Base-by-base conservation (phyloP, 92 coral and sea anemone genomes). In the Phenganax marumi region DNA sequence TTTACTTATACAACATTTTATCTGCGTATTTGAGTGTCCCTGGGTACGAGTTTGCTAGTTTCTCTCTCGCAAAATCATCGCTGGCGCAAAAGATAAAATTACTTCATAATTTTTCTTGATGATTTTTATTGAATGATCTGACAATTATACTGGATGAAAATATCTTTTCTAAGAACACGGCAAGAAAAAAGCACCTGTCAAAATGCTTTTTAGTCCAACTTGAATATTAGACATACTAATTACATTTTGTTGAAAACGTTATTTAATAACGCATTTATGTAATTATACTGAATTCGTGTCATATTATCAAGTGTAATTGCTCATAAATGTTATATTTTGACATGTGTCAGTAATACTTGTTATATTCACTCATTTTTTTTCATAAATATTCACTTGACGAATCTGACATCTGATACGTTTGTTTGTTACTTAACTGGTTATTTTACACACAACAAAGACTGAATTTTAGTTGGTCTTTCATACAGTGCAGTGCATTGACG, bases 31-130 rank as follows among this genome's bases (percentile, higher is more conserved):
- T 14, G 19, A 6, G 63, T 4, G 63, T 33, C 11, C 68, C 68
- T 62, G 68, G 68, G 68, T 62, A 62, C 68, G 39, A 62, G 33
- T 9, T 56, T 56, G 63, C 18, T 33, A 33, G n/a, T 56, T 56
- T 56, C 33, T 62, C n/a, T 39, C 1, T 39, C 10, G 11, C 68
- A 62, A 62, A 62, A 2, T 62, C 68, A 25, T 62, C 33, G 68
- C 43, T 33, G 43, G 43, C 5, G 43, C 43, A 33, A 33, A 5
- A 33, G 68, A 8, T 62, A 25, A 39, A 62, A n/a, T 18, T 62
- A 58, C 21, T 0, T 58, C 7, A 58, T 58, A 18, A 58, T 19
- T 8, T 62, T 18, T 33, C 43, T 33, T 33, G 43, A 33, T 33
- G 43, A 33, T 33, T 33, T 33, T 33, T 5, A 33, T 33, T 62